Conservation (phyloP, 1,140 invertebrate species). For the Limonius californicus region DNA sequence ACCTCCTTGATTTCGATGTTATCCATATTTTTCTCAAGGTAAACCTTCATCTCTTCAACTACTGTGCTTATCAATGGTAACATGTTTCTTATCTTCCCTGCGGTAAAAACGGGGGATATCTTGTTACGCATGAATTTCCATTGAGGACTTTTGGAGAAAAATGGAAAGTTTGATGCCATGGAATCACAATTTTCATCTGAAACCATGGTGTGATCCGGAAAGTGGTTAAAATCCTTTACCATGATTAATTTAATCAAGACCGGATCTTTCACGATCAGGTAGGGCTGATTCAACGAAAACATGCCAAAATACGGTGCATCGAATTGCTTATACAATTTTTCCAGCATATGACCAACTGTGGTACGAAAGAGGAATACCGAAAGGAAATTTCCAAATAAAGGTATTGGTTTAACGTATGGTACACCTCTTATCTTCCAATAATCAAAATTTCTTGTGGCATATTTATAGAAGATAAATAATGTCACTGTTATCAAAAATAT, state of each 20-base stretch:
- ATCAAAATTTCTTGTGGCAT: slow-evolving; percentile 32
- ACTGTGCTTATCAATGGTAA: slow-evolving; percentile 41
- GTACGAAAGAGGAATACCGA: slow-evolving; percentile 24
- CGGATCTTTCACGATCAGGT: slow-evolving; percentile 47
- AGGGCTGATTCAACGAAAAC: slow-evolving; percentile 45
- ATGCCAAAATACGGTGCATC: slow-evolving; percentile 42
- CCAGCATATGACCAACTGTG: slow-evolving; percentile 10
- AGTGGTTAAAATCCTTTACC: slow-evolving; percentile 53
- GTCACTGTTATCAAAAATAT: no score
- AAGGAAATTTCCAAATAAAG: slow-evolving; percentile 42
- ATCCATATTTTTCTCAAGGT: slow-evolving; percentile 29
- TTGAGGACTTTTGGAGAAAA: slow-evolving; percentile 40
- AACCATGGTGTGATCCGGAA: slow-evolving; percentile 42
- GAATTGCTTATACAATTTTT: slow-evolving; percentile 40
- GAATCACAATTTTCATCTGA: slow-evolving; percentile 43
- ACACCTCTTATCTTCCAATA: slow-evolving; percentile 50
- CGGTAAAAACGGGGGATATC: slow-evolving; percentile 53
- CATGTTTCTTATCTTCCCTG: slow-evolving; percentile 46
- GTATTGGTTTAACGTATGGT: slow-evolving; percentile 33
- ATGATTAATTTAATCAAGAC: slow-evolving; percentile 50
- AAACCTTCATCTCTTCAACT: slow-evolving; percentile 34
- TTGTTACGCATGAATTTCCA: slow-evolving; percentile 53
- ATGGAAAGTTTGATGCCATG: slow-evolving; percentile 39
- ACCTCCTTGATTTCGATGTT: slow-evolving; percentile 48
- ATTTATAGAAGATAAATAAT: slow-evolving; percentile 12